Evolutionary conservation across 2,888 invertebrate species (phyloP), one percentile per base, ranked within the genome.

Genomic region (Cryptocephalus primarius): DNA sequence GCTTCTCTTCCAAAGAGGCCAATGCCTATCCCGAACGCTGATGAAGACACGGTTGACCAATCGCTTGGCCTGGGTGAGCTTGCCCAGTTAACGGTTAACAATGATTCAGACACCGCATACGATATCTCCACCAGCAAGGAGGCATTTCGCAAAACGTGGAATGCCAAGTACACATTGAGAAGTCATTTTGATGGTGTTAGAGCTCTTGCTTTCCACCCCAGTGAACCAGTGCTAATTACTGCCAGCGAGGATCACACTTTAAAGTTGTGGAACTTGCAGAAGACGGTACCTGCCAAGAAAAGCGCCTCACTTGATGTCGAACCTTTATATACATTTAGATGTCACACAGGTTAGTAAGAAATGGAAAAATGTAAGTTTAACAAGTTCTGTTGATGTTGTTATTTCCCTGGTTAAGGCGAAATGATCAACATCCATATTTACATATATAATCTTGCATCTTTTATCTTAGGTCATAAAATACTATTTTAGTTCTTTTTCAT

Each of bases 241-340:
- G 97, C 95, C 36, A 94, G 94, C 48, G 99, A 99, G 72, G 99
- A 99, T 75, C 94, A 96, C 71, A 97, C 97, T 43, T 78, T 99
- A 39, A 99, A 99, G 74, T 75, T 99, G 66, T 99, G 99, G 99
- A 99, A 99, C 78, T 77, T 99, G 58, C 95, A 95, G 70, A 95
- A 95, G 75, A 95, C 95, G 45, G 92, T 94, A 59, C 93, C 93
- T 58, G 92, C 94, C 50, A 96, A 96, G 78, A 95, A 95, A 80
- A 89, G 91, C 13, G 88, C 92, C 57, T 93, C 93, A 45, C 76
- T 95, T 55, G 99, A 99, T 71, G 93, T 99, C 53, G 99, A 99
- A 74, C 99, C 99, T 44, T 78, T 97, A 49, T 97, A 99, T 72
- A 99, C 99, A 57, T 99, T 99, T 78, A 64, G 70, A 57, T 63